phyloP scores from a whole-genome alignment of 2,797 vertebrate genomes.

The Microchirus variegatus region DNA sequence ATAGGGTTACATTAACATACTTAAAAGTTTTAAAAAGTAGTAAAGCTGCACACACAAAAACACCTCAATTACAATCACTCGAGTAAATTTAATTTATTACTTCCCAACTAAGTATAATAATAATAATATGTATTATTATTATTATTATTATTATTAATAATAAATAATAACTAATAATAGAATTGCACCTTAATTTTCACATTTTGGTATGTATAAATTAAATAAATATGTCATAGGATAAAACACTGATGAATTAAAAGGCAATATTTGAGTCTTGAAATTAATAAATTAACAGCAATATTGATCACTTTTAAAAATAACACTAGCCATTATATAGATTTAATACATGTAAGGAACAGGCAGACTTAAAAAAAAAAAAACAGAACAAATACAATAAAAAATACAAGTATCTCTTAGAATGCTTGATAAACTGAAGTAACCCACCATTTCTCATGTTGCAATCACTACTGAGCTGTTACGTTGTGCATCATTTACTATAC shows the following conservation, averaged over 20 bases:
- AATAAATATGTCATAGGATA: conserved; percentile 9
- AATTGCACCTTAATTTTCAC: conserved; percentile 28
- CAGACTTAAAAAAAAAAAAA: conserved; percentile 33
- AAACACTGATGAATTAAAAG: conserved; percentile 26
- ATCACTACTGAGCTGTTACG: conserved; percentile 11
- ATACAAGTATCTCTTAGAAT: conserved; percentile 17
- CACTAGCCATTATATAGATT: conserved; percentile 21
- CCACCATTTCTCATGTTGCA: conserved; percentile 32
- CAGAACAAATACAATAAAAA: conserved; percentile 49
- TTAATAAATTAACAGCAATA: conserved; percentile 25
- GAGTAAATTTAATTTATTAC: no score
- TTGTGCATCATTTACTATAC: conserved; percentile 32
- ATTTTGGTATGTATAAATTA: conserved; percentile 7
- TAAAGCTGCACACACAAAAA: conserved; percentile 31
- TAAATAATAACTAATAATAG: conserved; percentile 1
- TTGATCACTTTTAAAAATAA: conserved; percentile 38
- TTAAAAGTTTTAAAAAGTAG: conserved; percentile 4
- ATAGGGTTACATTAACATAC: no score
- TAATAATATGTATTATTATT: no score
- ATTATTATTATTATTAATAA: no score
- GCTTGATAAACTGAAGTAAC: conserved; percentile 16
- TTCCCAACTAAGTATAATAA: background rate
- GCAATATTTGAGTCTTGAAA: conserved; percentile 19
- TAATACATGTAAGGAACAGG: conserved; percentile 40
- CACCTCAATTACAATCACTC: background rate